Conservation (phyloP, 1,140 invertebrate species). For the Penaeus vannamei region DNA sequence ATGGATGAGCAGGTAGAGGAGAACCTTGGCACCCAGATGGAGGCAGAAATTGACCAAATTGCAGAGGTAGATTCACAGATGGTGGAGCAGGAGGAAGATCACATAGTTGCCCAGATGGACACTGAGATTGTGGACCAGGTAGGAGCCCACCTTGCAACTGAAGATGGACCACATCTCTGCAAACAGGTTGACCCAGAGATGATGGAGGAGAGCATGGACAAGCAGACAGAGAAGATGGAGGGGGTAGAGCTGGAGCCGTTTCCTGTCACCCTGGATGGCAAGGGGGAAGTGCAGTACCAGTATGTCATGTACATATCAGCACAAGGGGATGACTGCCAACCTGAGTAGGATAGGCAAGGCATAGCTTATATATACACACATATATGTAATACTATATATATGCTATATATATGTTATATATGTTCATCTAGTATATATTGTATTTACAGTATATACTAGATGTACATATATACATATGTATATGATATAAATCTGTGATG, state of each 20-base stretch:
- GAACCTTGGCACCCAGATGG: background rate
- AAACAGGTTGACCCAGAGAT: constrained; percentile 20
- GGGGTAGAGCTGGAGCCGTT: constrained; percentile 69
- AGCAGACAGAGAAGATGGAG: constrained; percentile 37
- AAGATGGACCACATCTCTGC: background rate
- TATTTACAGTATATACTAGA: background rate
- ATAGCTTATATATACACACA: background rate
- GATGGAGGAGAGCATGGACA: constrained; percentile 19
- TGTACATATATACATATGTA: background rate
- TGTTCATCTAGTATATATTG: background rate
- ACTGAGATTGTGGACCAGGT: background rate
- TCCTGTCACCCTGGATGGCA: constrained; percentile 47
- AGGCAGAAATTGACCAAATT: background rate
- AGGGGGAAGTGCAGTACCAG: constrained; percentile 55
- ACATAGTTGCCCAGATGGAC: constrained; percentile 16
- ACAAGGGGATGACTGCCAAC: constrained; percentile 38
- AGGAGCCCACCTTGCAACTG: background rate
- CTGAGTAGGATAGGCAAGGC: background rate
- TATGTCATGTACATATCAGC: constrained; percentile 65
- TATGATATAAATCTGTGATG: background rate
- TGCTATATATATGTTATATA: constrained; percentile 72
- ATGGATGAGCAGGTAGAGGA: constrained; percentile 2
- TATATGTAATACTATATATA: constrained; percentile 72
- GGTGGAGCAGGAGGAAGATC: constrained; percentile 13
- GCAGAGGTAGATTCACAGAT: constrained; percentile 26